Percentiles rank a stretch among this genome's conserved stretches.
Conservation (phyloP, 1,140 invertebrate genomes). For the Ephestia elutella region DNA sequence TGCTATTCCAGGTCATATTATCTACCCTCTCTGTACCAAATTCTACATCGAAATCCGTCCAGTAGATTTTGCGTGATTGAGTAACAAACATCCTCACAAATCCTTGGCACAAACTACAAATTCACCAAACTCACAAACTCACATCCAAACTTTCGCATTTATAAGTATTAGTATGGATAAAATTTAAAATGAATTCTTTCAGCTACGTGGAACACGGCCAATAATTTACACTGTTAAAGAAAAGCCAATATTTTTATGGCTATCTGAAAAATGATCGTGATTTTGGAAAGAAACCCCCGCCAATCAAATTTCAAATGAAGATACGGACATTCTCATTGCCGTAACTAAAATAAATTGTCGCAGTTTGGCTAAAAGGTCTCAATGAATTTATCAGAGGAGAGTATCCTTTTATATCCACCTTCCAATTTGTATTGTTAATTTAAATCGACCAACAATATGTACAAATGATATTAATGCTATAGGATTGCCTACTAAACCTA, state of each 20-base stretch:
- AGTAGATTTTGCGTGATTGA: no score
- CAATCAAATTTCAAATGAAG: conserved; percentile 16
- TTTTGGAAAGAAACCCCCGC: conserved; percentile 23
- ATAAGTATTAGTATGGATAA: no score
- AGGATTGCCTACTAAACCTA: conserved; percentile 23
- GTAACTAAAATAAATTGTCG: conserved; percentile 49
- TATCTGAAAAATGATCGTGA: conserved; percentile 35
- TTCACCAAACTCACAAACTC: no score
- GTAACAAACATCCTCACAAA: no score
- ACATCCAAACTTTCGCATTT: no score
- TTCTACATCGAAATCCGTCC: no score
- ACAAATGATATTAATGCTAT: conserved; percentile 54
- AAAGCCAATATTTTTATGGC: conserved; percentile 35
- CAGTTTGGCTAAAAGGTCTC: conserved; percentile 34
- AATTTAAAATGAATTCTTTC: no score
- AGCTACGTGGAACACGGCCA: conserved; percentile 43
- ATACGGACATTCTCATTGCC: conserved; percentile 45
- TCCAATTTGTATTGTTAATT: conserved; percentile 12
- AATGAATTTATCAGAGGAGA: conserved; percentile 47
- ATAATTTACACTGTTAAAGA: background rate
- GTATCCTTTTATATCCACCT: conserved; percentile 49
- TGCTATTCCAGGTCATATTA: no score
- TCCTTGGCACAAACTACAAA: no score
- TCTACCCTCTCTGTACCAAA: no score
- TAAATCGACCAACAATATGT: conserved; percentile 34